These are phyloP conservation scores for Congeria kusceri DNA, from an alignment of 2,888 invertebrate species.

Conservation along the genomic window DNA sequence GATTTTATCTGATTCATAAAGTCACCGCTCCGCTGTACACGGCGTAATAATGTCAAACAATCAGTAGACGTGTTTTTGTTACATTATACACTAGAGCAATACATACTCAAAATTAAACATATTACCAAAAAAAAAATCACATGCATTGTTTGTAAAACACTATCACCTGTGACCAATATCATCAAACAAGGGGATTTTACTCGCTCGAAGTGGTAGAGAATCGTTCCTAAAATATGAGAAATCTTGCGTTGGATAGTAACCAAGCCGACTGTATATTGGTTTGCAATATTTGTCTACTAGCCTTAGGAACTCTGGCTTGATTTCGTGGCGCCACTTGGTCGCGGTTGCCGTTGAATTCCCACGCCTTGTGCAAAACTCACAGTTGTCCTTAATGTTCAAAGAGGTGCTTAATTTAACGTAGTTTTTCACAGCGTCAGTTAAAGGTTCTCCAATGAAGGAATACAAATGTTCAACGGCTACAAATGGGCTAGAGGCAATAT, in stretches of 20 bases:
- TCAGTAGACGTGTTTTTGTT: too few species aligned
- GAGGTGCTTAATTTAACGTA: slow-evolving; percentile 34
- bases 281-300: slow-evolving; percentile 18
- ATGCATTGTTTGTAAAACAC: too few species aligned
- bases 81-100: too few species aligned
- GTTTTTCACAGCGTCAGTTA: not conserved
- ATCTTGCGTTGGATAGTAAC: slow-evolving; percentile 4
- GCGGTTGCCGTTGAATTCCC: slow-evolving; percentile 29
- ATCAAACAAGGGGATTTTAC: too few species aligned
- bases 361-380: slow-evolving; percentile 29
- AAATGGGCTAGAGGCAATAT: slow-evolving; percentile 19
- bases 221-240: not conserved
- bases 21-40: too few species aligned
- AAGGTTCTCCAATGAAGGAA: slow-evolving; percentile 7
- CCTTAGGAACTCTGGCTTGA: not conserved
- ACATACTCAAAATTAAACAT: too few species aligned
- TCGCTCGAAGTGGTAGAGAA: not conserved
- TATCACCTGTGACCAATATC: too few species aligned
- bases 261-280: not conserved
- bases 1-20: too few species aligned
- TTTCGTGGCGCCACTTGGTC: slow-evolving; percentile 22
- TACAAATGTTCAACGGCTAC: slow-evolving; percentile 11
- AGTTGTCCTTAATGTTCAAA: slow-evolving; percentile 19
- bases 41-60: too few species aligned
- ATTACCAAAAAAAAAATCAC: too few species aligned